These are phyloP conservation scores for Naso thynnoides DNA, from an alignment of 2,797 vertebrate genomes.

Conservation along the genomic window DNA sequence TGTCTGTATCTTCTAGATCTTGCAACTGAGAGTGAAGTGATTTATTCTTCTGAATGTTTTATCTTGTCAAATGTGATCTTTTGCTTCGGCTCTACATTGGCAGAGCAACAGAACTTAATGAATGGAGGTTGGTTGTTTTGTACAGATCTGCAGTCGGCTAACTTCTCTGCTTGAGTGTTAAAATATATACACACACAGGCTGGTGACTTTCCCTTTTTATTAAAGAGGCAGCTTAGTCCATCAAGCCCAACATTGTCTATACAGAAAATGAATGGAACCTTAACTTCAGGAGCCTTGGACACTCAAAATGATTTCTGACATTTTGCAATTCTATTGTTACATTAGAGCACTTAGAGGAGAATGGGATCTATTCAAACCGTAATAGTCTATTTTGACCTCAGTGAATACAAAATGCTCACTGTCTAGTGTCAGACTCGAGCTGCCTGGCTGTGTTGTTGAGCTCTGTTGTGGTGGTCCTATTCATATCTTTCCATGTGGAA, in stretches of 20 bases:
- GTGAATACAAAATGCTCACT: conserved; percentile 22
- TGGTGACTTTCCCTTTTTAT: neutral
- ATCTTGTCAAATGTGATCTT: neutral
- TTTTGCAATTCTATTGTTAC: conserved; percentile 34
- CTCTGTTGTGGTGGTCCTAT: conserved; percentile 27
- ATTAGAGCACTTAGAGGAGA: conserved; percentile 19
- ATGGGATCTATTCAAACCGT: conserved; percentile 17
- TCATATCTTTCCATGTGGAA: conserved; percentile 40
- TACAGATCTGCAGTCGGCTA: neutral
- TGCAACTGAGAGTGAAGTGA: neutral
- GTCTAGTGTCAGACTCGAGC: conserved; percentile 28
- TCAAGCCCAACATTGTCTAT: neutral
- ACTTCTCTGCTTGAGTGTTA: neutral
- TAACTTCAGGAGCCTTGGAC: neutral
- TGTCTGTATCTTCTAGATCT: neutral
- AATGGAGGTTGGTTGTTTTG: neutral
- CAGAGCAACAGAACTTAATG: neutral
- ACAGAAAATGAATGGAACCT: conserved; percentile 12
- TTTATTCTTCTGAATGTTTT: neutral
- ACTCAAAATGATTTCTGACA: neutral
- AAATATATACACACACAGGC: neutral
- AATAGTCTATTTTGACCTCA: conserved; percentile 22
- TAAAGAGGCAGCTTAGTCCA: neutral
- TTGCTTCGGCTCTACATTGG: neutral
- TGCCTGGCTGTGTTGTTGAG: conserved; percentile 39